Evolutionary conservation across 2,797 vertebrate genomes (phyloP).

Genomic region (Platyrinchus mystaceus): DNA sequence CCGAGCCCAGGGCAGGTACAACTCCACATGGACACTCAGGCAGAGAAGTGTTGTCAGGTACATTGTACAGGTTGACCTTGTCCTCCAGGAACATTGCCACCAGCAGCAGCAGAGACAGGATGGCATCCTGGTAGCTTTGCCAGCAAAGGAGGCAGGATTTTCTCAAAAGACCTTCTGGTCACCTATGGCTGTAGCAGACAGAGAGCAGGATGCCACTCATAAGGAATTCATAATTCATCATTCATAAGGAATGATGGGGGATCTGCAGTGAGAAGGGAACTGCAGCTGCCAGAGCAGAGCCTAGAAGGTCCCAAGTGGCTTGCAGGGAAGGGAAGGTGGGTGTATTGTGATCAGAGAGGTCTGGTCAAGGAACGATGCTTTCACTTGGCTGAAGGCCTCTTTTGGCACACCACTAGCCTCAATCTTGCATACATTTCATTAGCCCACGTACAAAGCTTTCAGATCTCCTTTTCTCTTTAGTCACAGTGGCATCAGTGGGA

Average conservation of each 20-base stretch:
- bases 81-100: neutral
- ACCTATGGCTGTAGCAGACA: neutral
- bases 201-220: neutral
- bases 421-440: neutral
- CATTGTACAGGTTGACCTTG: neutral
- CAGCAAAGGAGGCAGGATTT: neutral
- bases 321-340: neutral
- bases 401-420: neutral
- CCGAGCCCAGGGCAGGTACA: neutral
- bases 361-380: neutral
- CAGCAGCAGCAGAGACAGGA: neutral
- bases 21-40: rapidly evolving
- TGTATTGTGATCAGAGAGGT: neutral
- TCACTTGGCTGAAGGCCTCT: neutral
- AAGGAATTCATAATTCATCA: too few species aligned
- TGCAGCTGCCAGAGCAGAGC: neutral
- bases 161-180: neutral
- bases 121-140: neutral
- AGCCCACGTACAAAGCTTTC: neutral
- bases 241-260: rapidly evolving
- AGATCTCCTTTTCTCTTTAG: neutral
- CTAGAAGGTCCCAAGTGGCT: neutral
- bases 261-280: neutral
- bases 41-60: neutral
- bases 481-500: neutral